Evolutionary conservation across 1,140 invertebrate genomes (phyloP).

Genomic region (Drosophila sucinea): DNA sequence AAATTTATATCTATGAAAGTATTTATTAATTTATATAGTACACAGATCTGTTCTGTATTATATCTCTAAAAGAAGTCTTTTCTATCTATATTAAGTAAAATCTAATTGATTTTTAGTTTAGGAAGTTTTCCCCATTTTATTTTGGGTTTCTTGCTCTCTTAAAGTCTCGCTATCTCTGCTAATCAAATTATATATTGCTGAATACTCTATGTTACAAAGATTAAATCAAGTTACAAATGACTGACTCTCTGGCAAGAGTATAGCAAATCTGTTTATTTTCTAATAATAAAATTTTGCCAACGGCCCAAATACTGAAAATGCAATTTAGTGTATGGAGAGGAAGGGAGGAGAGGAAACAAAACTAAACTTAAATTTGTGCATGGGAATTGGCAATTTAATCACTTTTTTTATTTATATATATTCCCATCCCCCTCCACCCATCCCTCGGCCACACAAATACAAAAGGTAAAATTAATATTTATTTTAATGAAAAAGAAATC

Average conservation of each 20-base stretch:
- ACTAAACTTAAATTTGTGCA: conserved; percentile 23
- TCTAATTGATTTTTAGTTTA: too few species aligned
- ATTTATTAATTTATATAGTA: too few species aligned
- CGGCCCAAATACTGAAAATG: conserved; percentile 41
- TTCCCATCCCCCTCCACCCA: neutral
- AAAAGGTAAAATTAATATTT: conserved; percentile 64
- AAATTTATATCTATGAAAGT: too few species aligned
- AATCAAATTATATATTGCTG: too few species aligned
- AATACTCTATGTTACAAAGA: neutral
- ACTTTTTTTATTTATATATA: conserved; percentile 5
- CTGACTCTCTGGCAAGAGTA: neutral
- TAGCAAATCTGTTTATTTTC: conserved; percentile 45
- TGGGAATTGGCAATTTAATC: conserved; percentile 44
- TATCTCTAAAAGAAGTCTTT: too few species aligned
- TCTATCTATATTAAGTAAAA: too few species aligned
- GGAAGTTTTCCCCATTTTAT: too few species aligned
- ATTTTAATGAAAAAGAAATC: conserved; percentile 64
- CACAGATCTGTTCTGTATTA: too few species aligned
- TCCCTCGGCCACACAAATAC: neutral
- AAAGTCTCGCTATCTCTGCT: too few species aligned
- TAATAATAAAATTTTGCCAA: conserved; percentile 66
- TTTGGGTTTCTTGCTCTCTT: too few species aligned
- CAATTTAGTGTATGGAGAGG: conserved; percentile 12
- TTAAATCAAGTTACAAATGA: neutral
- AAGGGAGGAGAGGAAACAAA: neutral